Evolutionary conservation across 1,140 invertebrate species (phyloP).

Genomic region (Prorops nasuta): DNA sequence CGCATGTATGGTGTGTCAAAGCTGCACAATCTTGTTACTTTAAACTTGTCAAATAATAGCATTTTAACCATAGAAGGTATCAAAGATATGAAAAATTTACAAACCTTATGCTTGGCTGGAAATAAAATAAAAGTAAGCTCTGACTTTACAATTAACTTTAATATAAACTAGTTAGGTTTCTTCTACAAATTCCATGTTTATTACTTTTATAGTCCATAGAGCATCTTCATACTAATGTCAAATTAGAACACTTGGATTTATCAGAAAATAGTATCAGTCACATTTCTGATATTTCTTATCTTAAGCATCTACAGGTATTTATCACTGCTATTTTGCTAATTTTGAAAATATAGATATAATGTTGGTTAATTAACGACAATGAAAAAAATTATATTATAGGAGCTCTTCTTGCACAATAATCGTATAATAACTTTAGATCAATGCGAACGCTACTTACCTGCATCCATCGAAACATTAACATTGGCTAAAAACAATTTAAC

Average conservation of each 20-base stretch:
- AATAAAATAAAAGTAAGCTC: constrained; percentile 70
- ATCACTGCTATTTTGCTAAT: constrained; percentile 13
- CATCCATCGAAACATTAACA: constrained; percentile 72
- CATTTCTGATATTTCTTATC: constrained; percentile 79
- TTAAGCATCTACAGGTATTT: constrained; percentile 75
- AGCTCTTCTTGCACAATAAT: constrained; percentile 83
- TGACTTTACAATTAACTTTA: constrained; percentile 10
- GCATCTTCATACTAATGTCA: constrained; percentile 77
- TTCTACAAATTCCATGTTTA: too few species aligned
- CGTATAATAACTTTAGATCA: constrained; percentile 76
- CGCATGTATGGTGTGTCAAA: constrained; percentile 84
- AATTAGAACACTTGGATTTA: constrained; percentile 80
- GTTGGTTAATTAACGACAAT: not conserved
- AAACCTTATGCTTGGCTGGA: constrained; percentile 71
- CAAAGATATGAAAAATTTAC: constrained; percentile 77
- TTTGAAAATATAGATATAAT: constrained; percentile 10
- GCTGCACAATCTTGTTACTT: constrained; percentile 72
- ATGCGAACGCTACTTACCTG: constrained; percentile 79
- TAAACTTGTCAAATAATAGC: constrained; percentile 84
- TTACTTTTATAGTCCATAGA: constrained; percentile 74
- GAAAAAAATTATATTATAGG: constrained; percentile 60
- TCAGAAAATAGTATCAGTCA: constrained; percentile 85
- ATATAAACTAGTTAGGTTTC: not conserved
- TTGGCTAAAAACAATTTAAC: constrained; percentile 81
- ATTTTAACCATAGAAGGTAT: constrained; percentile 86